Conservation (phyloP, 2,113 vertebrate species). For the Nannospalax galili region DNA sequence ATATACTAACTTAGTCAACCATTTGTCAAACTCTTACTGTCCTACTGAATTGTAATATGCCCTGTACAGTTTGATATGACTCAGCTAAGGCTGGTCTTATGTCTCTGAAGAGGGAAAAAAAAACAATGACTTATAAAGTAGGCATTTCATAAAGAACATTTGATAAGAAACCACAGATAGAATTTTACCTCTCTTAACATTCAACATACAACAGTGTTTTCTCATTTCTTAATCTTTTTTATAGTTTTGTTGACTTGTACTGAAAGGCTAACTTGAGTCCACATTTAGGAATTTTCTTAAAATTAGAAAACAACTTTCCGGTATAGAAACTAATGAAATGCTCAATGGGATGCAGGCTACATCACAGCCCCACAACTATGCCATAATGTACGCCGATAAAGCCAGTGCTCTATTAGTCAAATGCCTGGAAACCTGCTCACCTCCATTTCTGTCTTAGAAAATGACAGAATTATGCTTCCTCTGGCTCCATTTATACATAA, state of each 20-base stretch:
- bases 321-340: slow-evolving; percentile 21
- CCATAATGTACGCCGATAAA: neutral
- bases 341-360: neutral
- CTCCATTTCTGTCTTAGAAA: slow-evolving; percentile 60
- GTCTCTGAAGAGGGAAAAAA: neutral
- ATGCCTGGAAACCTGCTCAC: slow-evolving; percentile 74
- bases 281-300: slow-evolving; percentile 16
- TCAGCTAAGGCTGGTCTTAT: neutral
- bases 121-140: neutral
- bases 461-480: slow-evolving; percentile 69
- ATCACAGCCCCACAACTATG: neutral
- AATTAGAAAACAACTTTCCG: slow-evolving; percentile 47
- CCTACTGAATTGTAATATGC: neutral
- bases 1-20: neutral
- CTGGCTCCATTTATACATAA: slow-evolving; percentile 63
- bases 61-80: neutral
- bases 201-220: neutral
- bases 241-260: neutral
- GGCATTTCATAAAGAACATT: neutral
- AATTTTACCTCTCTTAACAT: neutral
- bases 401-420: slow-evolving; percentile 34
- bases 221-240: neutral
- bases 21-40: neutral
- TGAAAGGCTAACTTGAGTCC: neutral
- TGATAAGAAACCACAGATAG: neutral